A percentile compares a stretch with the other conserved stretches of the same genome.
Conservation (phyloP, 2,113 vertebrate species). For the Ammospiza nelsoni region DNA sequence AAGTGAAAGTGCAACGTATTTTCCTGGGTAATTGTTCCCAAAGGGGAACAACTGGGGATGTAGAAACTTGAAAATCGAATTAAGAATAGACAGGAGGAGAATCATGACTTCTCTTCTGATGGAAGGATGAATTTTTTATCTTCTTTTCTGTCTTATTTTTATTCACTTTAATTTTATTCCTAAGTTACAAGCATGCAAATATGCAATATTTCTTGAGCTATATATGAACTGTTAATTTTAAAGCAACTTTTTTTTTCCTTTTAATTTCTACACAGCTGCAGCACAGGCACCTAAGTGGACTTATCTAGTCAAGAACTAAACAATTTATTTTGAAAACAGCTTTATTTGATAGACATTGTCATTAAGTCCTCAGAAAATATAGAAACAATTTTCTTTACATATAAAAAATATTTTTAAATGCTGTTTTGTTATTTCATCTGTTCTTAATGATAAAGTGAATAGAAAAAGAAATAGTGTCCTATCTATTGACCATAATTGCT, state of each 20-base stretch:
- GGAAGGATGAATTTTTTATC: background rate
- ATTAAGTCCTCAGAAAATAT: background rate
- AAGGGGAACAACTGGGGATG: background rate
- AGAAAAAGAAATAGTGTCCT: background rate
- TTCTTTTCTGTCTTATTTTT: background rate
- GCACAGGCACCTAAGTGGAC: background rate
- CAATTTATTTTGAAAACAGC: background rate
- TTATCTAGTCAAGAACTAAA: background rate
- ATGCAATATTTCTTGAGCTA: background rate
- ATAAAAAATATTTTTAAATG: background rate
- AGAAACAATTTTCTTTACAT: background rate
- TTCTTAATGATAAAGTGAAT: background rate
- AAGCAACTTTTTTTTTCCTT: background rate
- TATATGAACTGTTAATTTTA: background rate
- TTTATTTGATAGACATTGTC: background rate
- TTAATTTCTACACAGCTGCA: background rate
- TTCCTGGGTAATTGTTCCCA: background rate
- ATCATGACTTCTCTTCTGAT: background rate
- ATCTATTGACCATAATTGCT: background rate
- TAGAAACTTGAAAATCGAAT: background rate
- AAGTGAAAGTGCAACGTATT: background rate
- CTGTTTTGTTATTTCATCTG: background rate
- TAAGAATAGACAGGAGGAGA: background rate
- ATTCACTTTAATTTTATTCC: background rate
- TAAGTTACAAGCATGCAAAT: background rate